Percentiles rank a stretch among this genome's conserved stretches.
These are phyloP conservation scores for Chymomyza amoena DNA, from an alignment of 2,888 invertebrate genomes.

Conservation along the genomic window DNA sequence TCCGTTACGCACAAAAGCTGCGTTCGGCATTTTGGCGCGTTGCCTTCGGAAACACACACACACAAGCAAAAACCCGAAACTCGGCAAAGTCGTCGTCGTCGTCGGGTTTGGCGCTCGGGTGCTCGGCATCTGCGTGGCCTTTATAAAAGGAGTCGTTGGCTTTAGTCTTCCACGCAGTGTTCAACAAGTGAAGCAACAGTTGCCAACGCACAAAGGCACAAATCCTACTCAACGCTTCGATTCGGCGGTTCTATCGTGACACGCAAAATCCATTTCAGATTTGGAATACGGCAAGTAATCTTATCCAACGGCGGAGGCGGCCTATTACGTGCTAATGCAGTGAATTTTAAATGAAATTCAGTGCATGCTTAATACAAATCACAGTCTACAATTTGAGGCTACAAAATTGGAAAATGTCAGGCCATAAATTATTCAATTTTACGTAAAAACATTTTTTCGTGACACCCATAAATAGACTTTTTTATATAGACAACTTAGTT, in stretches of 20 bases:
- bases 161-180: constrained; percentile 74
- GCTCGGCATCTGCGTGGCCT: constrained; percentile 44
- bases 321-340: not conserved
- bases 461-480: not conserved
- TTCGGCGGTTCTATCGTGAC: not conserved
- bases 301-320: no score
- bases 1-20: constrained; percentile 48
- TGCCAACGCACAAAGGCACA: constrained; percentile 34
- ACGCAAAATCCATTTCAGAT: not conserved
- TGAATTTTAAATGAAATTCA: not conserved
- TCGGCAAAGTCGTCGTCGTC: constrained; percentile 32
- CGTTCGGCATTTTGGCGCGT: constrained; percentile 59
- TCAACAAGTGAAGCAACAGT: constrained; percentile 78
- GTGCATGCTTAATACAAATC: not conserved
- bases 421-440: not conserved
- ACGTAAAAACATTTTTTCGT: not conserved
- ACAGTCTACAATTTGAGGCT: not conserved
- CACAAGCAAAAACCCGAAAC: constrained; percentile 21
- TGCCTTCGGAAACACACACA: constrained; percentile 32
- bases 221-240: not conserved
- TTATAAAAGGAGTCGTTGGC: constrained; percentile 74
- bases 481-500: not conserved
- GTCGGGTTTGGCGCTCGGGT: not conserved
- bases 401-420: not conserved
- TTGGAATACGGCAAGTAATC: not conserved